Evolutionary conservation across 92 coral and sea anemone species (phyloP).

Genomic region (Parazoanthus atlanticus): DNA sequence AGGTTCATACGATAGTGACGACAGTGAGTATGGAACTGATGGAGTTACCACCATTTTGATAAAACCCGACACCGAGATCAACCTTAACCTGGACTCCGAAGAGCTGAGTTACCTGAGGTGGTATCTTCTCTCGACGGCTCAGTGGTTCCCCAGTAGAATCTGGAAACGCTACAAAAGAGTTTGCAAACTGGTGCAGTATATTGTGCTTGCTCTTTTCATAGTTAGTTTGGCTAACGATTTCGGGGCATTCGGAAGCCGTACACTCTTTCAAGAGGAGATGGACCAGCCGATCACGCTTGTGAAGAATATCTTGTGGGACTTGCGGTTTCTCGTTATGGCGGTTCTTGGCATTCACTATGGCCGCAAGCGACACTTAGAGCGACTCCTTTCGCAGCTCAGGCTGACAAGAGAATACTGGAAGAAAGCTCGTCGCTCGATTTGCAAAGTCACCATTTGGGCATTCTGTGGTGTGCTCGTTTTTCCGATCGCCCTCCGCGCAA

Average conservation of each 20-base stretch:
- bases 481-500: slow-evolving; percentile 46
- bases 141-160: slow-evolving; percentile 56
- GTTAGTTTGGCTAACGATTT: slow-evolving; percentile 41
- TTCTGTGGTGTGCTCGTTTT: slow-evolving; percentile 36
- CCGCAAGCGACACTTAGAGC: slow-evolving; percentile 61
- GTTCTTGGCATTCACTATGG: slow-evolving; percentile 60
- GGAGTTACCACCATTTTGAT: slow-evolving; percentile 18
- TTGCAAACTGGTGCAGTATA: slow-evolving; percentile 23
- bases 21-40: slow-evolving; percentile 41
- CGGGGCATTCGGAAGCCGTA: slow-evolving; percentile 63
- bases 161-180: slow-evolving; percentile 17
- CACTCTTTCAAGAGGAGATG: slow-evolving; percentile 60
- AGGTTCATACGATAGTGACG: slow-evolving; percentile 42
- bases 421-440: slow-evolving; percentile 44
- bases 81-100: slow-evolving; percentile 48
- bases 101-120: slow-evolving; percentile 36
- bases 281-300: slow-evolving; percentile 58
- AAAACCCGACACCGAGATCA: slow-evolving; percentile 49
- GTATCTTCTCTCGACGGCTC: slow-evolving; percentile 53
- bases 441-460: slow-evolving; percentile 11
- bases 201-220: slow-evolving; percentile 16
- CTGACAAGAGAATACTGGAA: slow-evolving; percentile 59
- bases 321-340: slow-evolving; percentile 56
- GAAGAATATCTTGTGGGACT: slow-evolving; percentile 65
- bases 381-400: slow-evolving; percentile 46